Evolutionary conservation across 2,113 vertebrate species (phyloP).

Genomic region (Polypterus bichir): DNA sequence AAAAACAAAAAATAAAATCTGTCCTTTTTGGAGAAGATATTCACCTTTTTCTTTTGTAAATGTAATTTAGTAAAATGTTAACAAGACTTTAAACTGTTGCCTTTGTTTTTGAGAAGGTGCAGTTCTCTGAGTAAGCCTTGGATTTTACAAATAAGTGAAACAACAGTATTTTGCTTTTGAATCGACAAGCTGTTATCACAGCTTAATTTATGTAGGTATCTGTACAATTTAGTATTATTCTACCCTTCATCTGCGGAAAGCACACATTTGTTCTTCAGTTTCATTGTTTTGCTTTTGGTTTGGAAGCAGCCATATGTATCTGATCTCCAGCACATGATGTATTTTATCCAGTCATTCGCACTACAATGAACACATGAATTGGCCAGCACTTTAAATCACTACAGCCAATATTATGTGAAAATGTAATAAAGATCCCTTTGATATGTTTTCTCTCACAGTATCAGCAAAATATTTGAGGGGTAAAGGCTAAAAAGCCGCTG

Average conservation of each 20-base stretch:
- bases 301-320: constrained; percentile 29
- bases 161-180: background rate
- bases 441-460: constrained; percentile 36
- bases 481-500: constrained; percentile 47
- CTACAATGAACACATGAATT: constrained; percentile 25
- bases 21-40: too few species aligned
- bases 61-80: too few species aligned
- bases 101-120: too few species aligned
- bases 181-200: background rate
- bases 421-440: constrained; percentile 33
- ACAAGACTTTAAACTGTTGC: too few species aligned
- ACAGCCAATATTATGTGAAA: constrained; percentile 40
- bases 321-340: constrained; percentile 32
- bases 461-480: constrained; percentile 34
- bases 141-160: background rate
- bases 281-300: constrained; percentile 20
- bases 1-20: too few species aligned
- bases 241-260: constrained; percentile 6
- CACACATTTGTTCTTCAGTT: constrained; percentile 3
- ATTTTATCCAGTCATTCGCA: constrained; percentile 15
- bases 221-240: background rate
- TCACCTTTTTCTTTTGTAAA: too few species aligned
- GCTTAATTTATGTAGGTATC: background rate
- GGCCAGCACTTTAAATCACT: constrained; percentile 51
- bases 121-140: background rate